Evolutionary conservation across 2,113 vertebrate genomes (phyloP).

Genomic region (Sardina pilchardus): DNA sequence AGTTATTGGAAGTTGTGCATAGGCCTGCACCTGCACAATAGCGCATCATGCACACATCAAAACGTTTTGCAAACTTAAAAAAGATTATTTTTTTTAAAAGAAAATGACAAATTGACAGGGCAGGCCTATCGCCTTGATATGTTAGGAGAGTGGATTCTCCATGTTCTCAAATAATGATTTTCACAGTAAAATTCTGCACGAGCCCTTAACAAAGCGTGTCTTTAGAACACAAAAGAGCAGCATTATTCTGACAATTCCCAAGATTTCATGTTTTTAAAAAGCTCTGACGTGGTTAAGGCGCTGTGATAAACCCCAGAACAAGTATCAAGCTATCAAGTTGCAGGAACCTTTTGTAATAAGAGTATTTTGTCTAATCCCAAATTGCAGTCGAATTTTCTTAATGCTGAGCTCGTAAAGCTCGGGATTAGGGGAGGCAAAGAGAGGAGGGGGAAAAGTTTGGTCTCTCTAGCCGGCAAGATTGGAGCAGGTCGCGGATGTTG

Average conservation of each 20-base stretch:
- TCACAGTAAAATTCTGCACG: slow-evolving; percentile 60
- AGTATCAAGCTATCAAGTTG: slow-evolving; percentile 83
- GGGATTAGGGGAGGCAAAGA: slow-evolving; percentile 74
- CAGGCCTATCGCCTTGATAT: background rate
- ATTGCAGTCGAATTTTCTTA: slow-evolving; percentile 86
- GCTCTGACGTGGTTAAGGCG: slow-evolving; percentile 65
- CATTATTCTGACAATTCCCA: slow-evolving; percentile 56
- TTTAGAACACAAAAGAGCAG: slow-evolving; percentile 57
- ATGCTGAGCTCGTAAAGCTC: slow-evolving; percentile 85
- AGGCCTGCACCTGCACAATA: slow-evolving; percentile 43
- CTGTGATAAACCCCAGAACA: slow-evolving; percentile 68
- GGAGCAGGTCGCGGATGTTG: slow-evolving; percentile 70
- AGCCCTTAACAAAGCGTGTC: slow-evolving; percentile 62
- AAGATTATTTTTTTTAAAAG: too few relatives aligned
- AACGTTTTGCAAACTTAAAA: slow-evolving; percentile 34
- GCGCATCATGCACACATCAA: slow-evolving; percentile 25
- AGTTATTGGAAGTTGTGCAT: slow-evolving; percentile 44
- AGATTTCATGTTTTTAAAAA: slow-evolving; percentile 59
- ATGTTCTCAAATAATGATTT: slow-evolving; percentile 36
- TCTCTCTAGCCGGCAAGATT: slow-evolving; percentile 70
- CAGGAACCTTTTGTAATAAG: slow-evolving; percentile 78
- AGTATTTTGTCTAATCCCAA: slow-evolving; percentile 92
- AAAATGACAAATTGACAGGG: background rate
- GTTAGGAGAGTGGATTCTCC: slow-evolving; percentile 3
- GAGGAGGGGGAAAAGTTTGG: slow-evolving; percentile 69